Percentiles rank a stretch among this genome's conserved stretches.
phyloP scores from a whole-genome alignment of 1,140 invertebrate genomes.

The Alviniconcha marisindica region DNA sequence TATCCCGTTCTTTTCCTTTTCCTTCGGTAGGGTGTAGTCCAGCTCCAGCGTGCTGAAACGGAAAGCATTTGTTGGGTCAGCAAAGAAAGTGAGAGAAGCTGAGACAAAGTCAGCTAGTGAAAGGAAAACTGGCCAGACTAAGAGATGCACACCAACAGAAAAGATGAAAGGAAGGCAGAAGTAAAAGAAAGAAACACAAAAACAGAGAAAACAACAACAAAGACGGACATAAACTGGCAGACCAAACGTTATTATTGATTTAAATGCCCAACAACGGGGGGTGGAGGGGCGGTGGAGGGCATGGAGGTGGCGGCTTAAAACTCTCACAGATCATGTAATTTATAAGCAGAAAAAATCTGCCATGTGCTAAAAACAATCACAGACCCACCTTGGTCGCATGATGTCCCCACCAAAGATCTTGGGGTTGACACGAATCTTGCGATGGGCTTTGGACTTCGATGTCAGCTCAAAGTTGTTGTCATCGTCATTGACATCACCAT shows the following conservation, averaged over 20 bases:
- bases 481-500: conserved; percentile 60
- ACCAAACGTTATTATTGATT: too few species aligned
- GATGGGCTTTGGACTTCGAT: conserved; percentile 75
- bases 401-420: conserved; percentile 74
- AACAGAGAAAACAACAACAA: background rate
- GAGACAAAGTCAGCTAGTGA: background rate
- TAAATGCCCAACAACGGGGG: too few species aligned
- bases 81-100: conserved; percentile 4
- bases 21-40: conserved; percentile 58
- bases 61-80: conserved; percentile 1
- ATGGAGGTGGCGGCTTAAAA: too few species aligned
- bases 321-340: too few species aligned
- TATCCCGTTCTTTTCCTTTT: conserved; percentile 45
- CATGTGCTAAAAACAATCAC: background rate
- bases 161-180: background rate
- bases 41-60: conserved; percentile 60
- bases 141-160: background rate
- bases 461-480: conserved; percentile 75
- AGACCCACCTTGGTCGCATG: conserved; percentile 70
- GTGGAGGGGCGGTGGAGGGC: too few species aligned
- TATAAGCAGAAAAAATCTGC: background rate
- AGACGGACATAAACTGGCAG: too few species aligned
- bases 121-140: background rate
- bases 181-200: background rate
- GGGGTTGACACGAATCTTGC: conserved; percentile 74